A percentile compares a stretch with the other conserved stretches of the same genome.
phyloP scores from a whole-genome alignment of 2,113 vertebrate genomes.

The Colistium nudipinnis region DNA sequence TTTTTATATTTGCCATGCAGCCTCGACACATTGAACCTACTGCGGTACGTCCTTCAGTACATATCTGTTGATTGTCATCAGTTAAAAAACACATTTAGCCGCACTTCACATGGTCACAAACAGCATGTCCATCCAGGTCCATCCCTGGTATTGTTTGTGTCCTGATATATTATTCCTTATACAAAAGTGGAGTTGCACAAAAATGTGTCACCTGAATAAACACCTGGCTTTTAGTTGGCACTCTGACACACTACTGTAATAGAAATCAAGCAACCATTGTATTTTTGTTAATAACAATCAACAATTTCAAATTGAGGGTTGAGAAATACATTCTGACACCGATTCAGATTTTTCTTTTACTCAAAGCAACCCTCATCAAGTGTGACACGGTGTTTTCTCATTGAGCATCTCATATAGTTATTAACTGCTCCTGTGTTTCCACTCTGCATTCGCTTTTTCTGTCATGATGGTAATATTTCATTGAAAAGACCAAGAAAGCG shows the following conservation, averaged over 20 bases:
- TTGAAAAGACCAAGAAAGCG: background rate
- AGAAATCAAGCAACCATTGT: slow-evolving; percentile 18
- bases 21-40: background rate
- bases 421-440: background rate
- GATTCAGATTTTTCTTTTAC: too few relatives aligned
- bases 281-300: background rate
- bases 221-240: background rate
- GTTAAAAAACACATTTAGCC: too few relatives aligned
- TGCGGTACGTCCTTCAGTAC: background rate
- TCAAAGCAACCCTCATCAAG: too few relatives aligned
- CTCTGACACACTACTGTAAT: background rate
- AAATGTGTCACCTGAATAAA: background rate
- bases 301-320: background rate
- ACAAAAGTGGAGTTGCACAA: background rate
- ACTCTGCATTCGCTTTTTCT: background rate
- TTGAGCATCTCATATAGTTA: background rate
- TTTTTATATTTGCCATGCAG: too few relatives aligned
- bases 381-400: background rate
- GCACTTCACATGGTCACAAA: background rate
- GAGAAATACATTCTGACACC: too few relatives aligned
- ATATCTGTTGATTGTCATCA: background rate
- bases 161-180: slow-evolving; percentile 15
- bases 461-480: background rate
- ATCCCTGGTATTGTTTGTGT: background rate
- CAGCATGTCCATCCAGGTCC: background rate